A percentile compares a stretch with the other conserved stretches of the same genome.
phyloP scores from a whole-genome alignment of 2,113 vertebrate genomes.

The Ammodytes marinus region DNA sequence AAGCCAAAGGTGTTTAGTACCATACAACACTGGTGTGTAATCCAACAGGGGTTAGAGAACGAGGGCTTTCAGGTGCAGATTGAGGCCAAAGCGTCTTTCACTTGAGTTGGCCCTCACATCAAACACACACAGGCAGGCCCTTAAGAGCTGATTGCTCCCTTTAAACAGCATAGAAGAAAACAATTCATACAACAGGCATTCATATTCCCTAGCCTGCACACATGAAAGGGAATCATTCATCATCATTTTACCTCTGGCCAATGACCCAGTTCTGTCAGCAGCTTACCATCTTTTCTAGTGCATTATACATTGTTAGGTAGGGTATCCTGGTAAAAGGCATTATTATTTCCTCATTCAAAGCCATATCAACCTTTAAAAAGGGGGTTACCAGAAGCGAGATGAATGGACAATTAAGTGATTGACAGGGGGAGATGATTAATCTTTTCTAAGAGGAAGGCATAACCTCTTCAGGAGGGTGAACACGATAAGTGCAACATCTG shows the following conservation, averaged over 20 bases:
- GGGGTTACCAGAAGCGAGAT: background rate
- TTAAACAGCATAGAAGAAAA: slow-evolving; percentile 73
- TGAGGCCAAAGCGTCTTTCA: slow-evolving; percentile 66
- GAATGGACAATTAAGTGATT: slow-evolving; percentile 14
- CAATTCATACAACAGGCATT: slow-evolving; percentile 66
- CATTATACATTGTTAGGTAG: slow-evolving; percentile 44
- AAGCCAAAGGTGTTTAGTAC: slow-evolving; percentile 43
- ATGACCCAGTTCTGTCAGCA: slow-evolving; percentile 67
- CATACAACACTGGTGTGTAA: slow-evolving; percentile 47
- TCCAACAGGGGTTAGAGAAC: slow-evolving; percentile 47
- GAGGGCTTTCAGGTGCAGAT: slow-evolving; percentile 82
- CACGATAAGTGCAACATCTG: background rate
- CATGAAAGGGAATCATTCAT: slow-evolving; percentile 79
- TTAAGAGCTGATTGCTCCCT: slow-evolving; percentile 74
- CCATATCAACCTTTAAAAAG: slow-evolving; percentile 3
- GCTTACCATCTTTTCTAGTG: slow-evolving; percentile 61
- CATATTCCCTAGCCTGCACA: slow-evolving; percentile 49
- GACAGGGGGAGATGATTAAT: background rate
- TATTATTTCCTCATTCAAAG: slow-evolving; percentile 36
- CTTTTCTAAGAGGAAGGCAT: background rate
- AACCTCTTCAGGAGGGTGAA: background rate
- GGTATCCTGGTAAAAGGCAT: slow-evolving; percentile 34
- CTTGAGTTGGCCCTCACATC: slow-evolving; percentile 73
- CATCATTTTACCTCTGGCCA: slow-evolving; percentile 51
- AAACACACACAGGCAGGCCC: slow-evolving; percentile 71